Evolutionary conservation across 2,888 invertebrate species (phyloP), one percentile per base, ranked within the genome.

Genomic region (Miltochrista miniata): DNA sequence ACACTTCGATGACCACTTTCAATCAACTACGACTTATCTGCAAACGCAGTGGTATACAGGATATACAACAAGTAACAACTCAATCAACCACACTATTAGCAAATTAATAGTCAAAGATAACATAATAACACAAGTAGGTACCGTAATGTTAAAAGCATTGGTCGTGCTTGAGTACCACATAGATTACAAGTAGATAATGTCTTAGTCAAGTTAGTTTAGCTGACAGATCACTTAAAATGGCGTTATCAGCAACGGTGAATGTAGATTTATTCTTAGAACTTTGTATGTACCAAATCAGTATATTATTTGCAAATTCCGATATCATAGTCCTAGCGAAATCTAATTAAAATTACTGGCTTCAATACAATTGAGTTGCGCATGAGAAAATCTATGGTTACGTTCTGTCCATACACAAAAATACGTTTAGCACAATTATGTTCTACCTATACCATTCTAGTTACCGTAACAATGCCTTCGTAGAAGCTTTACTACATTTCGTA

Each of bases 171-270:
- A 69, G 72, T 72, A 65, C 62, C 48, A 57, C 49, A n/a, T n/a
- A 71, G 76, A 75, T 77, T 76, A 72, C 48, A 59, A 69, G 52
- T 64, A 53, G 79, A 79, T 78, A 83, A 74, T 66, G 77, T 76
- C 76, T 72, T 70, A 81, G 81, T 79, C 72, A 72, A 61, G 63
- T 65, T 60, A 33, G 54, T 51, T 49, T 61, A 57, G 67, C 54
- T 56, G 69, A 63, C 59, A 51, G 59, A 54, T 48, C 42, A 45
- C 65, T 63, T 68, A 51, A 56, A 63, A 56, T 54, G 59, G 54
- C 43, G 14, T 14, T 12, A 13, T n/a, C 18, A 14, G 36, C 45
- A 33, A 58, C 48, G 54, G 45, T 45, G 45, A 37, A 36, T 29
- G 37, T n/a, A 14, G 36, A 36, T 14, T 44, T 44, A 9, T 14